phyloP scores from a whole-genome alignment of 2,797 vertebrate genomes.

The Chaetodon trifasciatus region DNA sequence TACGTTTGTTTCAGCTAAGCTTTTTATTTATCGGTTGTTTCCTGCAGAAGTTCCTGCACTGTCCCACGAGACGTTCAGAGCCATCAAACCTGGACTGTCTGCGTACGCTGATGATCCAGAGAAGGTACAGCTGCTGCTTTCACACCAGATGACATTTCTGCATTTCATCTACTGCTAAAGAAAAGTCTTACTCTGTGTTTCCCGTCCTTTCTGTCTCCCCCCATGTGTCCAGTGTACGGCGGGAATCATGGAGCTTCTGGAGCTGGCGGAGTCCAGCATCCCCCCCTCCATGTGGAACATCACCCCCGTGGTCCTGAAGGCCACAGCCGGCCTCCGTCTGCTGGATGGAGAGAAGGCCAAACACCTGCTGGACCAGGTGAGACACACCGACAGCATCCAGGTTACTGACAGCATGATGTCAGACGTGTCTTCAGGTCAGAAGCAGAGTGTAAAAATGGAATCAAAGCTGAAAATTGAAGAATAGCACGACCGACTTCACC shows the following conservation, averaged over 20 bases:
- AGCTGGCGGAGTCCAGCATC: conserved; percentile 87
- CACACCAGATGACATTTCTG: no score
- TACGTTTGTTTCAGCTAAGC: not conserved
- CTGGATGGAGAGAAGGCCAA: conserved; percentile 92
- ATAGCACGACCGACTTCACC: no score
- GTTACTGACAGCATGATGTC: not conserved
- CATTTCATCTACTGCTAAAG: no score
- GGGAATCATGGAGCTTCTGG: conserved; percentile 89
- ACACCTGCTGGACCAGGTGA: conserved; percentile 90
- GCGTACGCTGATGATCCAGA: conserved; percentile 92
- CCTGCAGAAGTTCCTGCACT: conserved; percentile 88
- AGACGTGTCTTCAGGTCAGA: no score
- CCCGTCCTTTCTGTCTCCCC: not conserved
- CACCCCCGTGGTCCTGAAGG: conserved; percentile 93
- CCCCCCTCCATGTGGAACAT: conserved; percentile 86
- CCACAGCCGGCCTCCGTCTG: conserved; percentile 93
- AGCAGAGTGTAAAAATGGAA: no score
- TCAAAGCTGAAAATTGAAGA: no score
- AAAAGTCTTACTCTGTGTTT: not conserved
- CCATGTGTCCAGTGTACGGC: conserved; percentile 82
- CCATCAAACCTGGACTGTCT: conserved; percentile 94
- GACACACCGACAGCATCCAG: not conserved
- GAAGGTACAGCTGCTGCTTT: conserved; percentile 82
- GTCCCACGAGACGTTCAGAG: conserved; percentile 91
- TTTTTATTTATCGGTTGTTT: conserved; percentile 12